phyloP scores from a whole-genome alignment of 2,888 invertebrate genomes.

The Sinodicranocentrus sp. region DNA sequence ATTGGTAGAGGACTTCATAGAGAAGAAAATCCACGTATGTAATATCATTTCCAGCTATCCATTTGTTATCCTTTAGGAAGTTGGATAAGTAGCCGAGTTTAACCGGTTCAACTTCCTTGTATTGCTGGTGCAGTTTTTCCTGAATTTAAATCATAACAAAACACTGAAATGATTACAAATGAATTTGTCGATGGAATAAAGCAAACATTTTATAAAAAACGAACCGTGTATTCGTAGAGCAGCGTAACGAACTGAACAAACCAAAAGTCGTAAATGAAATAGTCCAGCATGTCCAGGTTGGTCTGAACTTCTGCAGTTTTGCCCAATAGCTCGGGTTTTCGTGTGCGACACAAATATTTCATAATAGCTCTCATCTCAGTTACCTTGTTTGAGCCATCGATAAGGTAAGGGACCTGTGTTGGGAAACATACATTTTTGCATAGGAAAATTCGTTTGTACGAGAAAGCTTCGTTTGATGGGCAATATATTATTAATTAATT shows the following conservation, averaged over 20 bases:
- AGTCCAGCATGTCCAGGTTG: conserved; percentile 78
- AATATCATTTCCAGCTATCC: conserved; percentile 76
- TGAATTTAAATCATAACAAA: no score
- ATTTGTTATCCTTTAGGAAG: conserved; percentile 77
- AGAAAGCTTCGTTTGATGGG: neutral
- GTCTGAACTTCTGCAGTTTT: conserved; percentile 77
- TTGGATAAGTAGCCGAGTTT: conserved; percentile 77
- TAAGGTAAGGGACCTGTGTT: conserved; percentile 79
- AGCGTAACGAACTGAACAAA: conserved; percentile 77
- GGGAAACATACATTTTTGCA: no score
- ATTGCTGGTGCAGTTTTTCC: conserved; percentile 78
- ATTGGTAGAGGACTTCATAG: conserved; percentile 79
- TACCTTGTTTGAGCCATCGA: conserved; percentile 79
- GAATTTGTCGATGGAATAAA: no score
- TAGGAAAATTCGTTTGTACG: neutral
- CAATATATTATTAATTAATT: neutral
- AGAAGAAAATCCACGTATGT: conserved; percentile 79
- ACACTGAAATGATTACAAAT: no score
- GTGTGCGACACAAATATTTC: conserved; percentile 78
- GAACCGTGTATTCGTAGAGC: conserved; percentile 77
- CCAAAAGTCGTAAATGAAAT: conserved; percentile 79
- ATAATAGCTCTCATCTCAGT: conserved; percentile 79
- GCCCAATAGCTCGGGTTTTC: conserved; percentile 79
- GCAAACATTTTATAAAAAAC: conserved; percentile 69
- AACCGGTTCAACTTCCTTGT: conserved; percentile 77